Conservation (phyloP, 2,888 invertebrate genomes). For the Clanis bilineata region DNA sequence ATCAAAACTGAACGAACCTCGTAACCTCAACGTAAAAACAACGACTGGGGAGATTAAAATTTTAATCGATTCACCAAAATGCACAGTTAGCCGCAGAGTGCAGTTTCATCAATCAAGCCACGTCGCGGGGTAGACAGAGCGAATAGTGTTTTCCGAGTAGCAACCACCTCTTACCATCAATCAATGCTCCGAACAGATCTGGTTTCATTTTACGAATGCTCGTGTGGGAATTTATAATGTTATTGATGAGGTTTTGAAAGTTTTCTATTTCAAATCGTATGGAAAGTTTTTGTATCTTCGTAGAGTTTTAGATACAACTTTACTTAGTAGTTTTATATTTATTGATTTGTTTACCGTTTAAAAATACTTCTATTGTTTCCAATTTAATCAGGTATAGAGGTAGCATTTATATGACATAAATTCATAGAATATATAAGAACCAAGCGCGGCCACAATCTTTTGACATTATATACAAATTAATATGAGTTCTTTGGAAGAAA, state of each 20-base stretch:
- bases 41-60: neutral
- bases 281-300: neutral
- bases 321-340: too few relatives aligned
- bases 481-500: too few relatives aligned
- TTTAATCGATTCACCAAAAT: constrained; percentile 8
- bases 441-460: too few relatives aligned
- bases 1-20: neutral
- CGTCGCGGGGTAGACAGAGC: constrained; percentile 5
- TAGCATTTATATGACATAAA: too few relatives aligned
- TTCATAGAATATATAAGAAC: too few relatives aligned
- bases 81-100: neutral
- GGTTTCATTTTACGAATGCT: neutral
- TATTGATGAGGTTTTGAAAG: neutral
- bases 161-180: constrained; percentile 2
- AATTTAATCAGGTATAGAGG: too few relatives aligned
- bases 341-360: too few relatives aligned
- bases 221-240: constrained; percentile 3
- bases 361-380: too few relatives aligned
- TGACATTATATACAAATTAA: too few relatives aligned
- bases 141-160: constrained; percentile 1
- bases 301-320: too few relatives aligned
- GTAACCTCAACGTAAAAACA: neutral
- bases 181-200: neutral
- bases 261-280: neutral
- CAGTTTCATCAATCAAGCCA: neutral